These are phyloP conservation scores for Himalopsyche japonica DNA, from an alignment of 2,888 invertebrate genomes.

Conservation along the genomic window DNA sequence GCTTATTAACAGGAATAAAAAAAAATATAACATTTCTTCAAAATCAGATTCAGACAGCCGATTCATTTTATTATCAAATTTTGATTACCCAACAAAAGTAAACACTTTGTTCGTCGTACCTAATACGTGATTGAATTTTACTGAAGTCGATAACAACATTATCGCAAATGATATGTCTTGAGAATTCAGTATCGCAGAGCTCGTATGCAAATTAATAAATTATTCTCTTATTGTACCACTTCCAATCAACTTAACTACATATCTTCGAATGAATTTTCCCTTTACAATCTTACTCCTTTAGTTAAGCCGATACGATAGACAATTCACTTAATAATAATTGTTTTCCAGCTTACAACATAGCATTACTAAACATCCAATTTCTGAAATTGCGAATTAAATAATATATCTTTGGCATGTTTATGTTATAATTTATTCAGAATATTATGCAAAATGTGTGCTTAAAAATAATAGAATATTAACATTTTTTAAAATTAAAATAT, in stretches of 20 bases:
- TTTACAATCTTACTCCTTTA: not conserved
- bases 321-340: not conserved
- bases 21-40: no score
- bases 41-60: no score
- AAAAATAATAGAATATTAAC: no score
- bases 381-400: not conserved
- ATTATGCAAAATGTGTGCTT: no score
- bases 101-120: no score
- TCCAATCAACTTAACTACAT: not conserved
- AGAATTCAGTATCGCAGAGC: not conserved
- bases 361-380: not conserved
- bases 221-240: not conserved
- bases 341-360: not conserved
- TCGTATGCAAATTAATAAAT: not conserved
- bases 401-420: no score
- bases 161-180: not conserved
- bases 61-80: no score
- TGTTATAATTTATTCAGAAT: no score
- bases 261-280: not conserved
- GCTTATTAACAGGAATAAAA: no score
- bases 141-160: not conserved
- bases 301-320: not conserved
- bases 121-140: not conserved
- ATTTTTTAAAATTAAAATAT: no score
- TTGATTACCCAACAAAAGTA: no score